A percentile compares a stretch with the other conserved stretches of the same genome.
Evolutionary conservation across 2,113 vertebrate genomes (phyloP).

Genomic region (Engystomops pustulosus): DNA sequence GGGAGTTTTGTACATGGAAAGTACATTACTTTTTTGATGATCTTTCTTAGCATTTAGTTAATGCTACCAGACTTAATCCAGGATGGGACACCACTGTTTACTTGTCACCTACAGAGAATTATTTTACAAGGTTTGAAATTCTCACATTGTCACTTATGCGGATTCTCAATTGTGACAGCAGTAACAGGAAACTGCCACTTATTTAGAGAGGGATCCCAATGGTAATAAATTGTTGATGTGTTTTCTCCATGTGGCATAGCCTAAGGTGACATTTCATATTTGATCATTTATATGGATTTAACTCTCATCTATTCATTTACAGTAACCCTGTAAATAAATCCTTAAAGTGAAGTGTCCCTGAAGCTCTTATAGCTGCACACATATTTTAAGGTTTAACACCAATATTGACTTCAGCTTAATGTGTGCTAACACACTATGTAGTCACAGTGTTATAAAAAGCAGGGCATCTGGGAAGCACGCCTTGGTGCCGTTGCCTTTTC

Average conservation of each 20-base stretch:
- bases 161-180: background rate
- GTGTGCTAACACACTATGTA: conserved; percentile 15
- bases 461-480: conserved; percentile 37
- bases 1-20: too few relatives aligned
- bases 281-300: background rate
- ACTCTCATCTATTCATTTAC: background rate
- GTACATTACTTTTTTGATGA: too few relatives aligned
- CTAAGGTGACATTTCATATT: background rate
- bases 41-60: too few relatives aligned
- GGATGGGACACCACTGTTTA: background rate
- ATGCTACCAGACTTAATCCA: background rate
- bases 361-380: background rate
- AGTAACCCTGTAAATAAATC: background rate
- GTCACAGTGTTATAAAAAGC: conserved; percentile 32
- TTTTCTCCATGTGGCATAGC: background rate
- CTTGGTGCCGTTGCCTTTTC: conserved; percentile 7
- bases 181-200: background rate
- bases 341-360: background rate
- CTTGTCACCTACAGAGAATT: background rate
- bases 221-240: conserved; percentile 18
- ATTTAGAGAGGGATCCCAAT: conserved; percentile 5
- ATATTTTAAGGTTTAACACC: background rate
- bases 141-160: conserved; percentile 17
- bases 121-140: background rate
- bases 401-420: background rate